Conservation (phyloP, 2,113 vertebrate species). For the Microtus ochrogaster region DNA sequence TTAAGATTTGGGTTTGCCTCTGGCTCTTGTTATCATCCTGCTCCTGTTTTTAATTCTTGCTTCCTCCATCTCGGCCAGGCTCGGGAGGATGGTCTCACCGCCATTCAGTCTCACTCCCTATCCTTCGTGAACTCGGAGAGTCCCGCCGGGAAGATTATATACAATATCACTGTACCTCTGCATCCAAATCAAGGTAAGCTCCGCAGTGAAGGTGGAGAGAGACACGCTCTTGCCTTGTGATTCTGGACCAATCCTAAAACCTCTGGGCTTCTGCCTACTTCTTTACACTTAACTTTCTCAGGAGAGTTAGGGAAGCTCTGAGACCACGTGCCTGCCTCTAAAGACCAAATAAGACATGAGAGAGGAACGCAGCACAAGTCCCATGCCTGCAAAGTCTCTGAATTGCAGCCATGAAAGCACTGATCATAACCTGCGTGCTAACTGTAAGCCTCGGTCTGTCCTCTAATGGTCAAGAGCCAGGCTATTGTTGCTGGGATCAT, state of each 20-base stretch:
- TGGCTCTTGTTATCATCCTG: slow-evolving; percentile 67
- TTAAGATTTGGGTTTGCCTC: slow-evolving; percentile 23
- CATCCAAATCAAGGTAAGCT: slow-evolving; percentile 91
- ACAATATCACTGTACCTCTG: slow-evolving; percentile 94
- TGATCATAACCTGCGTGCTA: background rate
- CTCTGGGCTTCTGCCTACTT: background rate
- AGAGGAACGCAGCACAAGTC: background rate
- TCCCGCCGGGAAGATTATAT: slow-evolving; percentile 91
- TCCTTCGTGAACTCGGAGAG: slow-evolving; percentile 92
- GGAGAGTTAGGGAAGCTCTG: background rate
- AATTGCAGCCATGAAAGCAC: background rate
- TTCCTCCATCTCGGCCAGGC: slow-evolving; percentile 87
- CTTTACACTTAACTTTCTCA: background rate
- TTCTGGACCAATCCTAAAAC: background rate
- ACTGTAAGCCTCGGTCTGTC: background rate
- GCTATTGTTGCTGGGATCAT: background rate
- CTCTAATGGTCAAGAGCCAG: background rate
- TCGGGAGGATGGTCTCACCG: slow-evolving; percentile 93
- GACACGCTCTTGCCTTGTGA: background rate
- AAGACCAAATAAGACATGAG: background rate
- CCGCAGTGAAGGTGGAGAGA: background rate
- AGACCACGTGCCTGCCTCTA: background rate
- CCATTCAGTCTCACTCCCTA: slow-evolving; percentile 92
- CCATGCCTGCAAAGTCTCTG: background rate
- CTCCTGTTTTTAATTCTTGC: background rate